Percentiles rank a stretch among this genome's conserved stretches.
Conservation (phyloP, 2,797 vertebrate genomes). For the Enteromius unitaeniatus region DNA sequence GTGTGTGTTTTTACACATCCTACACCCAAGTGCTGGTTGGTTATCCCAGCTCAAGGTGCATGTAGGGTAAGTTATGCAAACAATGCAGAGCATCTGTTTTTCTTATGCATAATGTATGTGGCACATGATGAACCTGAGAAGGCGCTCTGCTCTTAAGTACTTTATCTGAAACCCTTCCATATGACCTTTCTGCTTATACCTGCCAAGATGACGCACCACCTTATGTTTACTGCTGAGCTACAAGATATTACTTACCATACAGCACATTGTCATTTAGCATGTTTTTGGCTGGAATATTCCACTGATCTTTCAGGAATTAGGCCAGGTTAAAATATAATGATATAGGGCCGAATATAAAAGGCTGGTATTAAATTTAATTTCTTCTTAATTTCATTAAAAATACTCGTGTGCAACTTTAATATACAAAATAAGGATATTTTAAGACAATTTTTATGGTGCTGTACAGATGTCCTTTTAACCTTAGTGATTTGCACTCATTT, state of each 20-base stretch:
- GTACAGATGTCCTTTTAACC: neutral
- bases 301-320: neutral
- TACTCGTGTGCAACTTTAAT: neutral
- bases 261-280: constrained; percentile 18
- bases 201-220: constrained; percentile 42
- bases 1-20: neutral
- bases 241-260: constrained; percentile 30
- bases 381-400: neutral
- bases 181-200: constrained; percentile 50
- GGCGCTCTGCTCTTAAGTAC: constrained; percentile 40
- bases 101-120: constrained; percentile 62
- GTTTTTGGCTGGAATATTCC: constrained; percentile 1
- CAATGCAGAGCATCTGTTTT: constrained; percentile 55
- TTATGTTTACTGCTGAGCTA: constrained; percentile 44
- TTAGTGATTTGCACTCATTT: neutral
- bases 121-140: constrained; percentile 49
- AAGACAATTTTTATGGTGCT: neutral
- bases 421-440: constrained; percentile 4
- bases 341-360: too few species aligned
- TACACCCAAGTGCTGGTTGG: constrained; percentile 37
- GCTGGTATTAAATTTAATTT: neutral
- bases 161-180: constrained; percentile 55
- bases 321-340: constrained; percentile 4
- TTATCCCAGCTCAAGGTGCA: constrained; percentile 46
- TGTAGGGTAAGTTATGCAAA: constrained; percentile 61